These are phyloP conservation scores for Phylloscopus collybita DNA, from an alignment of 2,797 vertebrate species.

Conservation along the genomic window DNA sequence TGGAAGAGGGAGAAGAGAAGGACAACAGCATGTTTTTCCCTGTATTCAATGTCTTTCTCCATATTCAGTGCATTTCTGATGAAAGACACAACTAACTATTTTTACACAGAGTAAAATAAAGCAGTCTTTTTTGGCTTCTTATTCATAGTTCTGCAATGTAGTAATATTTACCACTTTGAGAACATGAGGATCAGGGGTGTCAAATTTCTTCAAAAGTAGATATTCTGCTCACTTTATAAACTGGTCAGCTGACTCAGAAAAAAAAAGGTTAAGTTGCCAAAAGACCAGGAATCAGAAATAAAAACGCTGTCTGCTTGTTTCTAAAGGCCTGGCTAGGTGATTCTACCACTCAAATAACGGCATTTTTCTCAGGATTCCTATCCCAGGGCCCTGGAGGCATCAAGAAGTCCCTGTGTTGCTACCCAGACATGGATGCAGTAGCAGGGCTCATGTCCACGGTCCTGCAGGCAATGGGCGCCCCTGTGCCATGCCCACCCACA, in stretches of 20 bases:
- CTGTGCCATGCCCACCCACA: rapidly evolving
- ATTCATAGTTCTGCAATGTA: neutral
- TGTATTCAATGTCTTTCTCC: neutral
- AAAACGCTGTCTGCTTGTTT: neutral
- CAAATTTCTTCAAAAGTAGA: neutral
- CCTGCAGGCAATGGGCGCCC: neutral
- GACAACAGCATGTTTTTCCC: neutral
- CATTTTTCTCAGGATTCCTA: neutral
- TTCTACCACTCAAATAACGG: neutral
- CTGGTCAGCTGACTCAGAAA: neutral
- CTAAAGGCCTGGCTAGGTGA: neutral
- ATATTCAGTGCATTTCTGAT: neutral
- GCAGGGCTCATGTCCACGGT: neutral
- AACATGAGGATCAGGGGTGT: neutral
- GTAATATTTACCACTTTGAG: neutral
- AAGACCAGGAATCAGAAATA: neutral
- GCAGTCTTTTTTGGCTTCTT: neutral
- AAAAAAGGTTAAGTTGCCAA: neutral
- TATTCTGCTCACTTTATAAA: neutral
- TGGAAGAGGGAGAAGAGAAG: neutral
- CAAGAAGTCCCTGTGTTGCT: neutral
- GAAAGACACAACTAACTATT: neutral
- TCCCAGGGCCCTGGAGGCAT: neutral
- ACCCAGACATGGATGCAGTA: rapidly evolving
- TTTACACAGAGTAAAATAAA: neutral